These are phyloP conservation scores for Latrodectus geometricus DNA, from an alignment of 1,140 invertebrate genomes.

Conservation along the genomic window DNA sequence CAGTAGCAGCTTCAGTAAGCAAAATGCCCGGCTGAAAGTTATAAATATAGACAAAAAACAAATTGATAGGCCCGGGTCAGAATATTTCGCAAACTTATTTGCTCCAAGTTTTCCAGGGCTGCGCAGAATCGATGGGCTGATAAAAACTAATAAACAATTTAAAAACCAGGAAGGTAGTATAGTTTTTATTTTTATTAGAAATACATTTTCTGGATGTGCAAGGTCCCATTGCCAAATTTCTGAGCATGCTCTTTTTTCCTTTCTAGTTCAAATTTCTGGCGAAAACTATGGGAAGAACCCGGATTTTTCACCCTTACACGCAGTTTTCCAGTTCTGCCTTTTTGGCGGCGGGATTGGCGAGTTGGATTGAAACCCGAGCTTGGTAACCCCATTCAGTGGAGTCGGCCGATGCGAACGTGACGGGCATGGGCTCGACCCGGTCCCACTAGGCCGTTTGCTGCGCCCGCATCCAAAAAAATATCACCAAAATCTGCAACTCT, in stretches of 20 bases:
- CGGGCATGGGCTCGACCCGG: constrained; percentile 57
- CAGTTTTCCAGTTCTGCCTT: background rate
- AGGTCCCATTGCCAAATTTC: background rate
- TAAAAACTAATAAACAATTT: too few relatives aligned
- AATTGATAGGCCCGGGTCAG: too few relatives aligned
- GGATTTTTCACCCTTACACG: background rate
- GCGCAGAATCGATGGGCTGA: too few relatives aligned
- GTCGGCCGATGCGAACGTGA: constrained; percentile 50
- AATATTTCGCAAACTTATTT: too few relatives aligned
- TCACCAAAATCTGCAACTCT: background rate
- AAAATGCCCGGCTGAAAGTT: too few relatives aligned
- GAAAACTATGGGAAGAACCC: background rate
- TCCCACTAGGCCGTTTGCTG: constrained; percentile 44
- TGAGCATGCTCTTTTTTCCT: background rate
- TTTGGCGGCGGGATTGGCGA: background rate
- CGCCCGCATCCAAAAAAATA: constrained; percentile 34
- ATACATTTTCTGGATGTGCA: too few relatives aligned
- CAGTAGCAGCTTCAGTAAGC: too few relatives aligned
- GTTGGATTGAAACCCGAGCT: background rate
- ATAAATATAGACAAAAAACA: too few relatives aligned
- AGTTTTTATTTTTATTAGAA: too few relatives aligned
- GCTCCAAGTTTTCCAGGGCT: too few relatives aligned
- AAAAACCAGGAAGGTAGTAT: too few relatives aligned
- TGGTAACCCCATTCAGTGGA: constrained; percentile 47
- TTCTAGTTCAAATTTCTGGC: background rate